Percentiles rank a stretch among this genome's conserved stretches.
Conservation (phyloP, 2,113 vertebrate genomes). For the Nyctereutes procyonoides region DNA sequence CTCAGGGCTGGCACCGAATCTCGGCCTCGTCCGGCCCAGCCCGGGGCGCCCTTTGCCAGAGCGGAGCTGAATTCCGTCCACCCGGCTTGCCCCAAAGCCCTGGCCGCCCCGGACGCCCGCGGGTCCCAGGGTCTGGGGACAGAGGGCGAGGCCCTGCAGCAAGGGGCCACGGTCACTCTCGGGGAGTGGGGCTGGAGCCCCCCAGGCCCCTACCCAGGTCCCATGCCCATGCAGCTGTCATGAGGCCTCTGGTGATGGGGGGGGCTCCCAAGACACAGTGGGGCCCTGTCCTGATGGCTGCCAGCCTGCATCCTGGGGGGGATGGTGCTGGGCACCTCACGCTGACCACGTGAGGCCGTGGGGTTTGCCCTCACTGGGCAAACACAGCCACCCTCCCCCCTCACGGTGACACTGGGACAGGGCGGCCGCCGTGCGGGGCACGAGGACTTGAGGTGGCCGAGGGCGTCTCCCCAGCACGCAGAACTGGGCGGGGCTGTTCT, state of each 20-base stretch:
- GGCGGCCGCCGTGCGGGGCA: background rate
- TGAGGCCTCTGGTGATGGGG: accelerated
- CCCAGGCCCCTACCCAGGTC: background rate
- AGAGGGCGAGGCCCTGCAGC: background rate
- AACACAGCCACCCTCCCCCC: accelerated
- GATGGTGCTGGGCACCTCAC: background rate
- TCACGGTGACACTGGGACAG: too few species aligned
- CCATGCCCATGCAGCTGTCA: accelerated
- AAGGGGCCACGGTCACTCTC: background rate
- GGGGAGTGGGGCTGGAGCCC: background rate
- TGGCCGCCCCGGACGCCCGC: accelerated
- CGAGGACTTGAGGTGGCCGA: too few species aligned
- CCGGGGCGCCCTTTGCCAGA: background rate
- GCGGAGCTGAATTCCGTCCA: too few species aligned
- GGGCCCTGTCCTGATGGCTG: background rate
- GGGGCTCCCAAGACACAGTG: background rate
- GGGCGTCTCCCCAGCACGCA: too few species aligned
- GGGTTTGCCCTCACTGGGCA: background rate
- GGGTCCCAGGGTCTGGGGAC: background rate
- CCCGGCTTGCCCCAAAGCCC: background rate
- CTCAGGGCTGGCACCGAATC: accelerated
- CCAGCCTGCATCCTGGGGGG: background rate
- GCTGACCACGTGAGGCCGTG: background rate
- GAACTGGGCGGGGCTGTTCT: too few species aligned
- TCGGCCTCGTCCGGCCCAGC: background rate